Evolutionary conservation across 2,888 invertebrate genomes (phyloP).

Genomic region (Thecocarcelia acutangulata): DNA sequence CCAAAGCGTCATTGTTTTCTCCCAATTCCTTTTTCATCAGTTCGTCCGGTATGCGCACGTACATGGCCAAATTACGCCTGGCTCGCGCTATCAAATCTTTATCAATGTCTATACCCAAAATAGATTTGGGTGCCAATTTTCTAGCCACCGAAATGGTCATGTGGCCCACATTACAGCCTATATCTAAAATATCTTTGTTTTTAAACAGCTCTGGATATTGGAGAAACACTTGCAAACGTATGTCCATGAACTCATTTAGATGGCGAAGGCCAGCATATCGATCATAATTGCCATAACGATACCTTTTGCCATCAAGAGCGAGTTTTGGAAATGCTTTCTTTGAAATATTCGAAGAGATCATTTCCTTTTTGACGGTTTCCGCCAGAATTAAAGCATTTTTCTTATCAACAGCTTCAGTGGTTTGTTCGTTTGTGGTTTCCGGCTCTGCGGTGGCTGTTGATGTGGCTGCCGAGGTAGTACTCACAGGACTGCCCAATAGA

Average conservation of each 20-base stretch:
- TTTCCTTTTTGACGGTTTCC: conserved; percentile 61
- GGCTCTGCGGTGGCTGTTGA: conserved; percentile 72
- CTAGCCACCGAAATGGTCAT: conserved; percentile 94
- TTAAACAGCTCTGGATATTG: conserved; percentile 91
- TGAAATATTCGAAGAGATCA: conserved; percentile 33
- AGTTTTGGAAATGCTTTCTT: conserved; percentile 81
- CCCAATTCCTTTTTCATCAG: conserved; percentile 47
- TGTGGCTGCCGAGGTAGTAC: conserved; percentile 75
- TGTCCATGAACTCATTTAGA: conserved; percentile 90
- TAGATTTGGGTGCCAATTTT: conserved; percentile 91
- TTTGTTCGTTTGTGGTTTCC: conserved; percentile 59
- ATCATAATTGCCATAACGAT: conserved; percentile 98
- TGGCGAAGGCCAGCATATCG: conserved; percentile 98
- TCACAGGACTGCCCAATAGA: conserved; percentile 74
- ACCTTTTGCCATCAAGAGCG: conserved; percentile 89
- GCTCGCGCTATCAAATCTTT: conserved; percentile 87
- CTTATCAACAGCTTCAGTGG: conserved; percentile 33
- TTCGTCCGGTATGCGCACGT: conserved; percentile 77
- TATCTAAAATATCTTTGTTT: conserved; percentile 95
- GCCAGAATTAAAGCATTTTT: conserved; percentile 59
- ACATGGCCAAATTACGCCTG: conserved; percentile 79
- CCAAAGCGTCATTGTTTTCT: not conserved
- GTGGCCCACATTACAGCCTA: conserved; percentile 99
- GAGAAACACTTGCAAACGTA: conserved; percentile 90
- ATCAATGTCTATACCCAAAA: conserved; percentile 98